Evolutionary conservation across 1,140 invertebrate species (phyloP).

Genomic region (Mactra quadrangularis): DNA sequence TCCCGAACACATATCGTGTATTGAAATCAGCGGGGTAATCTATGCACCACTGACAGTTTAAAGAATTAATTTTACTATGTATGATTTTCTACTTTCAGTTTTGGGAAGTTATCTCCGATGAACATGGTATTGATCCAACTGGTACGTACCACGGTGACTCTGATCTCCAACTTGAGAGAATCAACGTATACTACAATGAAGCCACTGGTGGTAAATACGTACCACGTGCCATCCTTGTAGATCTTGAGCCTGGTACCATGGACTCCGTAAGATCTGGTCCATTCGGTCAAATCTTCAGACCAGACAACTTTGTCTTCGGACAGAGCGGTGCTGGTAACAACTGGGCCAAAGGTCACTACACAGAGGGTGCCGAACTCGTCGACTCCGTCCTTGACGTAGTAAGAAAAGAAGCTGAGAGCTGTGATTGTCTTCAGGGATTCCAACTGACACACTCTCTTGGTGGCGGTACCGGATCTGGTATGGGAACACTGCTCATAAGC

Average conservation of each 20-base stretch:
- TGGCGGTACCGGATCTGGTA: constrained; percentile 81
- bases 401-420: constrained; percentile 91
- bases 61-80: too few species aligned
- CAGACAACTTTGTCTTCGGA: constrained; percentile 88
- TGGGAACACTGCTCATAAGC: constrained; percentile 86
- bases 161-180: constrained; percentile 85
- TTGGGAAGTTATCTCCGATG: constrained; percentile 94
- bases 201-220: constrained; percentile 68
- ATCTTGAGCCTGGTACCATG: constrained; percentile 97
- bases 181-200: constrained; percentile 85
- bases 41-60: too few species aligned
- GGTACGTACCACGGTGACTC: constrained; percentile 85
- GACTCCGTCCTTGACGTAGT: constrained; percentile 92
- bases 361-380: constrained; percentile 82
- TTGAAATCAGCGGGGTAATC: too few species aligned
- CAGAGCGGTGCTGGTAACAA: constrained; percentile 91
- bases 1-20: too few species aligned
- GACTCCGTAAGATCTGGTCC: constrained; percentile 87
- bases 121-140: constrained; percentile 85
- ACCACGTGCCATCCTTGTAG: constrained; percentile 91
- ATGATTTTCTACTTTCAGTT: constrained; percentile 88
- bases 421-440: constrained; percentile 92
- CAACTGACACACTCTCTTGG: constrained; percentile 91
- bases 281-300: constrained; percentile 91
- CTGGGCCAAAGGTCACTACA: constrained; percentile 96